phyloP scores from a whole-genome alignment of 2,888 invertebrate species.

The Incurvaria masculella region DNA sequence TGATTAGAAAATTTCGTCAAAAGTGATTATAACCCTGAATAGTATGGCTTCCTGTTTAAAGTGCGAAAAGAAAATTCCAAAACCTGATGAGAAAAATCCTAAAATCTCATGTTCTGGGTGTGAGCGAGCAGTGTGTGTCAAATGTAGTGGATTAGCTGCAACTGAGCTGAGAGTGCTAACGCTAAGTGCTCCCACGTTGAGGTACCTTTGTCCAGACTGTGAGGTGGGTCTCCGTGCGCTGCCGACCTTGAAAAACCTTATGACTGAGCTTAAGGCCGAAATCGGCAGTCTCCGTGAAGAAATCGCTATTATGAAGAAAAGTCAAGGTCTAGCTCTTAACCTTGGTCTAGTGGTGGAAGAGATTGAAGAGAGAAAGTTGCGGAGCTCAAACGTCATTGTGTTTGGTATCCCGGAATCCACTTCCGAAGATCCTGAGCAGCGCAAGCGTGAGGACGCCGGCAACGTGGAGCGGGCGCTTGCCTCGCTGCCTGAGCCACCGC shows the following conservation, averaged over 20 bases:
- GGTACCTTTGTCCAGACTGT: not conserved
- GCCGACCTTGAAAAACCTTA: not conserved
- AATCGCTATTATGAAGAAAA: not conserved
- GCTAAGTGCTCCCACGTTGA: not conserved
- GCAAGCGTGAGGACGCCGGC: not conserved
- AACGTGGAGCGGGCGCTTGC: not conserved
- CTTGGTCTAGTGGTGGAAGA: not conserved
- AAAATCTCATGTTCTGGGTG: not conserved
- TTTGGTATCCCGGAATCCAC: not conserved
- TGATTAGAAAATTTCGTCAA: no score
- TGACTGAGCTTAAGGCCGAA: not conserved
- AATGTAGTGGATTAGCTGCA: not conserved
- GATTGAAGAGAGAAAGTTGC: not conserved
- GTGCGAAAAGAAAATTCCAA: not conserved
- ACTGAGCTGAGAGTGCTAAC: not conserved
- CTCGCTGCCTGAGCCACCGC: not conserved
- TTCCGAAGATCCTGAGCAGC: not conserved
- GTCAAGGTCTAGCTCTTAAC: not conserved
- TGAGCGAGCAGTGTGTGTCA: not conserved
- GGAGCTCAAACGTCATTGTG: not conserved
- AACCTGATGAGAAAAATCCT: not conserved
- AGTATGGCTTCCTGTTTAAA: not conserved
- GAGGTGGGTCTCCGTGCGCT: not conserved
- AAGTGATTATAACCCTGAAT: not conserved
- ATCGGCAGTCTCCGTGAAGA: not conserved